A percentile compares a stretch with the other conserved stretches of the same genome.
phyloP scores from a whole-genome alignment of 2,113 vertebrate species.

The Ochotona curzoniae region DNA sequence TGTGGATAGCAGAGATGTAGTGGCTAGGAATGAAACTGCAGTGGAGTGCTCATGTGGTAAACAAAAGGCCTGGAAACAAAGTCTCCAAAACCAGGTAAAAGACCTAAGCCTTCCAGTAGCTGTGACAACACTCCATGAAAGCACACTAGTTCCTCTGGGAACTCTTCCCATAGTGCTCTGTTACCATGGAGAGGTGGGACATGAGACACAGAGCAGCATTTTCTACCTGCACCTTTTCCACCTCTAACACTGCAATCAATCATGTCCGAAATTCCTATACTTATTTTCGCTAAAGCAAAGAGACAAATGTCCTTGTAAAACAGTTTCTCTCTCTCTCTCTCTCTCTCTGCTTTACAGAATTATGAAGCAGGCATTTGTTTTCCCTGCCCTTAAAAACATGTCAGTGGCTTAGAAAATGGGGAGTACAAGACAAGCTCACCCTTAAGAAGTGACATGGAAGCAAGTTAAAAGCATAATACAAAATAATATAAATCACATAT shows the following conservation, averaged over 20 bases:
- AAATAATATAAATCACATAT: background rate
- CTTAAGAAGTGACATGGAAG: background rate
- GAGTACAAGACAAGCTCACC: background rate
- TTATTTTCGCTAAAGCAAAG: constrained; percentile 30
- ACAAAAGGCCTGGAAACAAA: background rate
- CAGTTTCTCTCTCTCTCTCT: background rate
- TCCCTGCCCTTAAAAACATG: background rate
- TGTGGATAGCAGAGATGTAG: background rate
- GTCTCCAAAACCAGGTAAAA: background rate
- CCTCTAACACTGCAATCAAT: background rate
- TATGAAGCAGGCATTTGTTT: background rate
- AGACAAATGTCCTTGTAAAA: background rate
- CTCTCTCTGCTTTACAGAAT: background rate
- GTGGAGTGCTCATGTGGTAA: background rate
- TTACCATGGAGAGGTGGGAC: background rate
- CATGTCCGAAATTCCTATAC: background rate
- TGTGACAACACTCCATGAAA: background rate
- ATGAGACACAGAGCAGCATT: background rate
- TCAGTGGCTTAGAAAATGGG: background rate
- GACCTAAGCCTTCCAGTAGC: background rate
- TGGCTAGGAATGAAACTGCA: background rate
- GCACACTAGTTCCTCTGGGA: background rate
- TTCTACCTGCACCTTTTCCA: background rate
- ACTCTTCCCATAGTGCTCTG: background rate
- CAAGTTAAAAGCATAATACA: background rate